Evolutionary conservation across 2,888 invertebrate species (phyloP).

Genomic region (Eupsilia transversa): DNA sequence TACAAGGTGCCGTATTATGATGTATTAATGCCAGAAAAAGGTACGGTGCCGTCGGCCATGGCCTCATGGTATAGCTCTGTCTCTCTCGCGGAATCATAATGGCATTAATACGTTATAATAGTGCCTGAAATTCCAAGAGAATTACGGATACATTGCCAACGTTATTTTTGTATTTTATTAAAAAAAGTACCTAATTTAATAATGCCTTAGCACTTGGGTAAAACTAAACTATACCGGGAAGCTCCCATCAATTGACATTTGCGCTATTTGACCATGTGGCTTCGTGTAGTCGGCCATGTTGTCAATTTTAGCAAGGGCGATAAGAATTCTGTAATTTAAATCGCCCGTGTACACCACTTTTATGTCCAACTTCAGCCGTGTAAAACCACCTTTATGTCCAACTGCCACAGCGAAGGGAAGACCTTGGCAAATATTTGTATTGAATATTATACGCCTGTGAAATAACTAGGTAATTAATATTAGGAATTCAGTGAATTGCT

Average conservation of each 20-base stretch:
- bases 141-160: background rate
- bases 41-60: background rate
- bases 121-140: background rate
- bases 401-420: slow-evolving; percentile 45
- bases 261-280: background rate
- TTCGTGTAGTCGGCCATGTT: background rate
- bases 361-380: slow-evolving; percentile 2
- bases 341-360: background rate
- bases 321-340: background rate
- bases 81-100: background rate
- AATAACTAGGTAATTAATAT: slow-evolving; percentile 39
- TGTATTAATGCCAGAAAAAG: no score
- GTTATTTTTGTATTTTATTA: background rate
- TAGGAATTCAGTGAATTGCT: slow-evolving; percentile 33
- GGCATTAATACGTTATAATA: background rate
- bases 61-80: background rate
- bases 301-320: no score
- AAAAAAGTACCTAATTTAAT: background rate
- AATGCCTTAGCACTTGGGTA: background rate
- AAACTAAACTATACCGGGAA: background rate
- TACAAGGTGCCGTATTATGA: background rate
- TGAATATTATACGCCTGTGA: slow-evolving; percentile 35
- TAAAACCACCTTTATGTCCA: background rate
- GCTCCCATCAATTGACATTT: background rate
- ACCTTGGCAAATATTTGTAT: slow-evolving; percentile 58